Percentiles rank a stretch among this genome's conserved stretches.
Evolutionary conservation across 1,140 invertebrate genomes (phyloP).

Genomic region (Drosophila yakuba): DNA sequence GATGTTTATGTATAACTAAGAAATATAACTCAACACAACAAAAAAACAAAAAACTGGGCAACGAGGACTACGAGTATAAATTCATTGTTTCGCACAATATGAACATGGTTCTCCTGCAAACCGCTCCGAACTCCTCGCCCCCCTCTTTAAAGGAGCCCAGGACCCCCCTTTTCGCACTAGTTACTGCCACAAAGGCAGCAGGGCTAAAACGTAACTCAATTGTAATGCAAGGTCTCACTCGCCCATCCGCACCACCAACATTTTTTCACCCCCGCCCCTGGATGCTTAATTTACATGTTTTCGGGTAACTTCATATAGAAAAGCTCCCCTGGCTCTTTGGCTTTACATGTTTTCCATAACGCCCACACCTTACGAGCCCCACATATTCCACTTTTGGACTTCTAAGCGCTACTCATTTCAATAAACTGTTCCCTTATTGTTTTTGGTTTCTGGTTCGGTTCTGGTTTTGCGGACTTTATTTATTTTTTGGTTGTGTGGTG

Average conservation of each 20-base stretch:
- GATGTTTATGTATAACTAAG: conserved; percentile 55
- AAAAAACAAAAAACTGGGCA: conserved; percentile 17
- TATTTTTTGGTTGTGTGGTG: conserved; percentile 20
- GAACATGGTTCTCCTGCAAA: conserved; percentile 36
- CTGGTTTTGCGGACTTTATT: conserved; percentile 2
- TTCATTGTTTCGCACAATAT: conserved; percentile 81
- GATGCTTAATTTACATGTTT: conserved; percentile 63
- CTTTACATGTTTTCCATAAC: conserved; percentile 43
- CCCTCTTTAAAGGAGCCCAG: background rate
- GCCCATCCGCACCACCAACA: conserved; percentile 37
- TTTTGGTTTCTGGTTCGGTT: conserved; percentile 5
- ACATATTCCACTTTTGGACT: conserved; percentile 31
- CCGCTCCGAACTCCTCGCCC: background rate
- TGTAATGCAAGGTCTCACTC: conserved; percentile 77
- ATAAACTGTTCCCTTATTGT: conserved; percentile 49
- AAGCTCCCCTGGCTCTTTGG: conserved; percentile 47
- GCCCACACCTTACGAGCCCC: conserved; percentile 6
- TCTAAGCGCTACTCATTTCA: conserved; percentile 76
- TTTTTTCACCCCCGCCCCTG: conserved; percentile 5
- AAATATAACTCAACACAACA: conserved; percentile 40
- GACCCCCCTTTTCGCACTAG: background rate
- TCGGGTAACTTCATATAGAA: conserved; percentile 59
- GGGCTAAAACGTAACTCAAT: conserved; percentile 76
- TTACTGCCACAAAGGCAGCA: conserved; percentile 43
- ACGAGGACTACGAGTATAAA: conserved; percentile 59